These are phyloP conservation scores for Andrena minutula DNA, from an alignment of 2,888 invertebrate genomes.

Conservation along the genomic window DNA sequence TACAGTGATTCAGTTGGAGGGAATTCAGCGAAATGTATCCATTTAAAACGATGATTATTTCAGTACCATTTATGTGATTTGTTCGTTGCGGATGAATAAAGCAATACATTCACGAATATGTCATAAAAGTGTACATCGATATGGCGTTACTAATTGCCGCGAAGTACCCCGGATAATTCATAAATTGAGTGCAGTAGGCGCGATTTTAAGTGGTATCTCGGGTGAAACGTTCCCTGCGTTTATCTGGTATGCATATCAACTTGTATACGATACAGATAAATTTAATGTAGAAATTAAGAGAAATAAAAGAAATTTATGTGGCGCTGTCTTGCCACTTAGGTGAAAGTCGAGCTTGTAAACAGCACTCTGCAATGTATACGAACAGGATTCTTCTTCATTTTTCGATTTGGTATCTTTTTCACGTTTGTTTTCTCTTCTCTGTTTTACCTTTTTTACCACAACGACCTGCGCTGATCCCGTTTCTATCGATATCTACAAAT, in stretches of 20 bases:
- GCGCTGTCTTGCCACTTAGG: constrained; percentile 45
- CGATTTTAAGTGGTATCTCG: too few species aligned
- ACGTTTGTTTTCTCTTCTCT: not conserved
- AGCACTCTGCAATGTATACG: too few species aligned
- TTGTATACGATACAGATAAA: not conserved
- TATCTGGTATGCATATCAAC: not conserved
- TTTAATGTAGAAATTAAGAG: not conserved
- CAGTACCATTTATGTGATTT: too few species aligned
- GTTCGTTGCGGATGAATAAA: not conserved
- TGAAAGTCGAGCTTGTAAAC: constrained; percentile 47
- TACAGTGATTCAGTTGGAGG: too few species aligned
- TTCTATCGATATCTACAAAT: too few species aligned
- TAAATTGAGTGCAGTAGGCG: not conserved
- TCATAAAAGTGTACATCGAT: too few species aligned
- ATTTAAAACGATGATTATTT: not conserved
- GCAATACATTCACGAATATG: too few species aligned
- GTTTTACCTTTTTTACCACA: not conserved
- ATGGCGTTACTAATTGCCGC: not conserved
- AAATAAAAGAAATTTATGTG: not conserved
- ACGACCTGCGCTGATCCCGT: not conserved
- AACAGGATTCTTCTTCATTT: not conserved
- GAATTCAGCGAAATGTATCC: not conserved
- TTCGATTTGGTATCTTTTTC: not conserved
- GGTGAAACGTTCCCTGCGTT: constrained; percentile 11
- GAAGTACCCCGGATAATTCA: not conserved